Base-by-base conservation (phyloP, 2,888 invertebrate species). In the Limnephilus auricula region DNA sequence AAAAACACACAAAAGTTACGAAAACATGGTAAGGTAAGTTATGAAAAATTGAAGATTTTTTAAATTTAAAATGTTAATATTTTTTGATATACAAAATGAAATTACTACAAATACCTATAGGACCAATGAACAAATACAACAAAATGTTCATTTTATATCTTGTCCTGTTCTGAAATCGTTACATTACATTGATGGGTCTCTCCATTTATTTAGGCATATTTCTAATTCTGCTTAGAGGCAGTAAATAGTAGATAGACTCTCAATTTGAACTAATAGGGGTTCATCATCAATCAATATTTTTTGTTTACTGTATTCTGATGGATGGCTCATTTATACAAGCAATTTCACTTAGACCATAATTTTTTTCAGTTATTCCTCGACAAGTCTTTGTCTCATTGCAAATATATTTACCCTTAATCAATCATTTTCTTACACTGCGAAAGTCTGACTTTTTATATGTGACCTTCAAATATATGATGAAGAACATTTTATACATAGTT, bases 301-400 rank as follows among this genome's bases (percentile, higher is more conserved):
- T 40, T 40, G 40, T 85, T n/a, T 40, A n/a, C 37, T 85, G 12
- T 85, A n/a, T 40, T 40, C 45, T 85, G 85, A 85, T 85, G 3
- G 85, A 85, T 85, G 85, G 32, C 40, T 40, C 40, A 40, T 85
- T 85, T 85, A 40, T 85, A 85, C 85, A 40, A 40, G 40, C 85
- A 85, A 85, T 85, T 85, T 85, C 85, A 85, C 85, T 45, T 45
- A 40, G 85, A 31, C 15, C 85, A 85, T 84, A 25, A 40, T 40
- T 85, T 37, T 85, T 85, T 40, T 40, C 45, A 45, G 40, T 40
- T 37, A 85, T 85, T 32, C 9, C 18, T 34, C 40, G 85, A 40
- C 34, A 85, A 40, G 40, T 85, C 85, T 85, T 85, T 85, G 85
- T 85, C 40, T 85, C 85, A 85, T 85, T 85, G 85, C 85, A 85